Conservation (phyloP, 2,113 vertebrate species). For the Phocoena phocoena region DNA sequence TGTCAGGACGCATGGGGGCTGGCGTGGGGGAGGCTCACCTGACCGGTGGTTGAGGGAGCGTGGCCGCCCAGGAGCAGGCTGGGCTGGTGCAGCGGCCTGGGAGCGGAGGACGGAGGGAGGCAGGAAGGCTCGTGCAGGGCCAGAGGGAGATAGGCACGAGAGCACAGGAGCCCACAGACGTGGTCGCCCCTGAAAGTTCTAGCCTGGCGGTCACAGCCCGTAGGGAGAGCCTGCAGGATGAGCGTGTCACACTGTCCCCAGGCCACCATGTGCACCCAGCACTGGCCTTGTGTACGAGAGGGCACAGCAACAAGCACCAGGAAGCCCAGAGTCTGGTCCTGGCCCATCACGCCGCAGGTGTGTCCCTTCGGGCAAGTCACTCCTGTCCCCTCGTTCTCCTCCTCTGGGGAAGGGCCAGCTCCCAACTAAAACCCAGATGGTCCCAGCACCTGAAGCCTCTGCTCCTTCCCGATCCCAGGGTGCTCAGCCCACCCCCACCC, state of each 20-base stretch:
- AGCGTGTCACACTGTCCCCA: not conserved
- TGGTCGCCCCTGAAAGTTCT: not conserved
- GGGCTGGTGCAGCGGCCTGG: not conserved
- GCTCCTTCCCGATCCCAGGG: not conserved
- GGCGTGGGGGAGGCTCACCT: not conserved
- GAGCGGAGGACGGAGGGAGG: rapidly evolving
- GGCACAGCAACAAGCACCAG: not conserved
- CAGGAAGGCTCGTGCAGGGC: not conserved
- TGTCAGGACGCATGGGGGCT: not conserved
- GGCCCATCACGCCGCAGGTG: not conserved
- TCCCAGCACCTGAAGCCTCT: not conserved
- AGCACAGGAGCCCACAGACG: not conserved
- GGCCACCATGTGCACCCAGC: not conserved
- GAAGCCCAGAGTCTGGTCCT: not conserved
- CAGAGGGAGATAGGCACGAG: not conserved
- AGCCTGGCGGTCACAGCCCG: not conserved
- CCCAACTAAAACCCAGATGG: not conserved
- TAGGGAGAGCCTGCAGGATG: not conserved
- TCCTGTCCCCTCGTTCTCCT: not conserved
- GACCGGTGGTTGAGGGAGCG: not conserved
- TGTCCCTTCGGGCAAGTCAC: not conserved
- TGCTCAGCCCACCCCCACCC: not conserved
- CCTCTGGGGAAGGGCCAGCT: not conserved
- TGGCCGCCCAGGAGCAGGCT: not conserved
- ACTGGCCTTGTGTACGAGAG: not conserved